phyloP scores from a whole-genome alignment of 2,797 vertebrate genomes.

The Hypotaenidia philippensis region DNA sequence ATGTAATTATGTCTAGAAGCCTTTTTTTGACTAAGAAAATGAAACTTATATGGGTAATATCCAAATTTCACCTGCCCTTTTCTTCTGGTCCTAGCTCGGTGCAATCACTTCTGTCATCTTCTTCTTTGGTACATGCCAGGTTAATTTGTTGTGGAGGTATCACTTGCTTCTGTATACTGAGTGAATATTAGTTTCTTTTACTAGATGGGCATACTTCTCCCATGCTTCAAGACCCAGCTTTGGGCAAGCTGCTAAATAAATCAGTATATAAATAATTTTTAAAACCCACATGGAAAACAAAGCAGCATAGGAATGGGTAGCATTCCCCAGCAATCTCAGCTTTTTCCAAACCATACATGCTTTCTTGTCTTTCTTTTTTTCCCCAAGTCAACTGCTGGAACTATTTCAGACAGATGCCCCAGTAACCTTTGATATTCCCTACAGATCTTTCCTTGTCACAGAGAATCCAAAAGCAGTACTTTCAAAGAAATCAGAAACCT shows the following conservation, averaged over 20 bases:
- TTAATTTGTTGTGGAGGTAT: neutral
- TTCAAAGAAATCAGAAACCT: neutral
- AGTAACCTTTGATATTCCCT: conserved; percentile 11
- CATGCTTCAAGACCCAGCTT: neutral
- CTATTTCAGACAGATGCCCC: neutral
- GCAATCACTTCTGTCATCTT: neutral
- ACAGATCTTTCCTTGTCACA: neutral
- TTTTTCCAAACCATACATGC: neutral
- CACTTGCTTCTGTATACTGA: neutral
- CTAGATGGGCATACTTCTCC: neutral
- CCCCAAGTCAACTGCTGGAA: neutral
- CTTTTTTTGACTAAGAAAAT: neutral
- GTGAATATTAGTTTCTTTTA: neutral
- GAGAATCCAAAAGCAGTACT: neutral
- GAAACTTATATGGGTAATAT: neutral
- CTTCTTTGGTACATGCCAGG: neutral
- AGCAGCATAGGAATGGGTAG: neutral
- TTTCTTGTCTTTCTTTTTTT: neutral
- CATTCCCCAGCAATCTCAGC: neutral
- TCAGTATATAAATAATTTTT: neutral
- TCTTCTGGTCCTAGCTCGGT: neutral
- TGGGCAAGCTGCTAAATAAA: neutral
- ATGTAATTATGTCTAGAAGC: neutral
- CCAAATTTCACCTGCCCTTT: neutral
- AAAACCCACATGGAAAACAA: neutral